phyloP scores from a whole-genome alignment of 2,113 vertebrate species.

The Engraulis encrasicolus region DNA sequence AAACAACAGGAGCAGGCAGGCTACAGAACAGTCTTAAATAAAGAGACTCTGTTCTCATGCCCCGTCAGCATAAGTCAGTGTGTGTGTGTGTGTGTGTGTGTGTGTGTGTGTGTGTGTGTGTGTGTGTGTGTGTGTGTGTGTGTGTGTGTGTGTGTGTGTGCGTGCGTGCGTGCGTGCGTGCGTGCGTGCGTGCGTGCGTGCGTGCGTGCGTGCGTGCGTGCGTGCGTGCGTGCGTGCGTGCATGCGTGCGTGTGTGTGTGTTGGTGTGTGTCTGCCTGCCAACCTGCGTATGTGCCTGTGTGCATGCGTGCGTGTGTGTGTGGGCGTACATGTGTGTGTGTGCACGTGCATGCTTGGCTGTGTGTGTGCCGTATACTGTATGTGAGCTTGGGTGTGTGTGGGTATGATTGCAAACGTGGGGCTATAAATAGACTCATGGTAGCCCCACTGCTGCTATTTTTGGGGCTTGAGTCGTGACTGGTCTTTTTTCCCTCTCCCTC shows the following conservation, averaged over 20 bases:
- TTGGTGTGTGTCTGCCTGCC: not conserved
- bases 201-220: not conserved
- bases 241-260: not conserved
- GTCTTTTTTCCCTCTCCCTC: no score
- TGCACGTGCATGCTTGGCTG: not conserved
- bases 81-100: not conserved
- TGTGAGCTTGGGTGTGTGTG: not conserved
- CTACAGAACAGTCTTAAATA: no score
- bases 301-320: not conserved
- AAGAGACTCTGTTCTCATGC: no score
- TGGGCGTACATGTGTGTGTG: not conserved
- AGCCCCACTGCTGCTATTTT: no score
- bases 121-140: not conserved
- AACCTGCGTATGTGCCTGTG: not conserved
- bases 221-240: not conserved
- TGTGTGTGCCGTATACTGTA: no score
- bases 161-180: not conserved
- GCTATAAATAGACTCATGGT: no score
- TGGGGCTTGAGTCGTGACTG: no score
- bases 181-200: not conserved
- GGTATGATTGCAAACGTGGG: not conserved
- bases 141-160: not conserved
- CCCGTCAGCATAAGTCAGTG: not conserved
- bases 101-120: not conserved
- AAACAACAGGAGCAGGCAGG: no score